Evolutionary conservation across 2,113 vertebrate genomes (phyloP).

Genomic region (Nothocercus nigrocapillus): DNA sequence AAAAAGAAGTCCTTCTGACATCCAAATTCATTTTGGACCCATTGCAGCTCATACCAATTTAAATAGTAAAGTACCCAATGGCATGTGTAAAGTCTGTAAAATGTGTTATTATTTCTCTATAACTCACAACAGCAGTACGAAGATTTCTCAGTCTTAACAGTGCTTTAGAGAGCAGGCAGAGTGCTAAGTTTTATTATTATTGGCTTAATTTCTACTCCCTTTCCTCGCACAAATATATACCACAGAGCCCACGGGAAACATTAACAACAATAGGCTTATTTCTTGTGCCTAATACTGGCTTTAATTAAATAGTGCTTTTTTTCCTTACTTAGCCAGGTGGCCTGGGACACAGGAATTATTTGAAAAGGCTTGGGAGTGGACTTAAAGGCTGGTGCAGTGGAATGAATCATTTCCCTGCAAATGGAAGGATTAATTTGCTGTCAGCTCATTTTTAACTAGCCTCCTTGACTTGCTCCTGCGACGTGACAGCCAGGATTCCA

Average conservation of each 20-base stretch:
- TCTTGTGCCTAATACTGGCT: not conserved
- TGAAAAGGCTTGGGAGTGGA: not conserved
- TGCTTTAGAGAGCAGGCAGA: not conserved
- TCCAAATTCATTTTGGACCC: not conserved
- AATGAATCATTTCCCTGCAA: not conserved
- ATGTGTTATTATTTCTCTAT: not conserved
- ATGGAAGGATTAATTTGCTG: not conserved
- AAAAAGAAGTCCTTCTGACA: not conserved
- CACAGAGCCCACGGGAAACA: not conserved
- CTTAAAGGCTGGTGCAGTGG: not conserved
- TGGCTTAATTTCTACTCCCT: constrained; percentile 32
- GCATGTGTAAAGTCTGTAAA: not conserved
- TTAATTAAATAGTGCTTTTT: constrained; percentile 49
- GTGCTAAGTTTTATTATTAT: constrained; percentile 26
- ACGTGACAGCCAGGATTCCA: not conserved
- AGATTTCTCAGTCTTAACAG: not conserved
- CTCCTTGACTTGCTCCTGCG: not conserved
- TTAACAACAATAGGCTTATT: not conserved
- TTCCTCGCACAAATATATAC: not conserved
- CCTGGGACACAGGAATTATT: not conserved
- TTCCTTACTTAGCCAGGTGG: not conserved
- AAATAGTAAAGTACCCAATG: not conserved
- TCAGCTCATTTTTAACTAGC: not conserved
- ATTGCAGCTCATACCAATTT: not conserved
- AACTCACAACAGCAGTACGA: not conserved